phyloP scores from a whole-genome alignment of 2,888 invertebrate species.

The Phytoseiulus persimilis region DNA sequence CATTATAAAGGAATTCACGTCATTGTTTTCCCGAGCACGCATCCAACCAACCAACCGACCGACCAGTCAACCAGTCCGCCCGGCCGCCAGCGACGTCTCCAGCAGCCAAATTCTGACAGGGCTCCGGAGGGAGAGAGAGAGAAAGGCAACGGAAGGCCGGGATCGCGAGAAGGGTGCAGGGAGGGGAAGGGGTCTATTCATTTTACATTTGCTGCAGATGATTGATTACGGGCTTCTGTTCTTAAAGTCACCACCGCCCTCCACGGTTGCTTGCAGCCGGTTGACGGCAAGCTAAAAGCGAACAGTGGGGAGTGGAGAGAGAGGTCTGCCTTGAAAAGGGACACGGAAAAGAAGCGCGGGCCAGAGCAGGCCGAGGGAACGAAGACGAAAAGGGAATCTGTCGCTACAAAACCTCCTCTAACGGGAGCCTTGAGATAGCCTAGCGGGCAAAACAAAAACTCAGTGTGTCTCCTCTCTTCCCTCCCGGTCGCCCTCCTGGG shows the following conservation, averaged over 20 bases:
- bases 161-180: not conserved
- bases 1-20: conserved; percentile 21
- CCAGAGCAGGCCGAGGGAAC: conserved; percentile 11
- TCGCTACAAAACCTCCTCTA: not conserved
- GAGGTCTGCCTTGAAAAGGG: not conserved
- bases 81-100: not conserved
- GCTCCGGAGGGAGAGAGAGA: not conserved
- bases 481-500: not conserved
- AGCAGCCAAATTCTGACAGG: not conserved
- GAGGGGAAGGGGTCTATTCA: conserved; percentile 8
- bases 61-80: not conserved
- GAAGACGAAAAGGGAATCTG: conserved; percentile 11
- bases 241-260: not conserved
- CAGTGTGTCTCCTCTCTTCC: conserved; percentile 22
- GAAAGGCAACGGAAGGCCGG: not conserved
- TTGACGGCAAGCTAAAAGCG: not conserved
- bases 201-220: conserved; percentile 37
- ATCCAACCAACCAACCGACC: not conserved
- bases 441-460: conserved; percentile 25
- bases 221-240: conserved; percentile 38
- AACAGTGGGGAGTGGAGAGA: not conserved
- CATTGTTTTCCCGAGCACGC: not conserved
- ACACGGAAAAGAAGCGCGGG: not conserved
- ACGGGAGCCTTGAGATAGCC: not conserved
- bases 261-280: not conserved